A percentile compares a stretch with the other conserved stretches of the same genome.
Conservation (phyloP, 2,888 invertebrate genomes). For the Ormyrus labotus region DNA sequence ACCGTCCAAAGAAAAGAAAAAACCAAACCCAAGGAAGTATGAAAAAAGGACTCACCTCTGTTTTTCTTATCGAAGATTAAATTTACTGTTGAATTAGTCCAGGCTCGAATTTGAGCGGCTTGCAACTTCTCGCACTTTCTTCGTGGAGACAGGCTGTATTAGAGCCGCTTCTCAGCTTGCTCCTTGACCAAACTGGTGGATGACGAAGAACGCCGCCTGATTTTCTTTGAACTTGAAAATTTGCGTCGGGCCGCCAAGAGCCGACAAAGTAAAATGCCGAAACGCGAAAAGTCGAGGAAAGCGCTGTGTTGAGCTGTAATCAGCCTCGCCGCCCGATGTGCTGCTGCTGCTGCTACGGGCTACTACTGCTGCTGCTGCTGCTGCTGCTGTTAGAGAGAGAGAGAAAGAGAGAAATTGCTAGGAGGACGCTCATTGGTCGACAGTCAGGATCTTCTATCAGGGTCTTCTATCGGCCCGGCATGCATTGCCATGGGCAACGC, state of each 20-base stretch:
- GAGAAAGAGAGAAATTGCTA: background rate
- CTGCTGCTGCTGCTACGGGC: background rate
- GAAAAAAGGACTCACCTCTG: constrained; percentile 11
- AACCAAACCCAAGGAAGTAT: too few species aligned
- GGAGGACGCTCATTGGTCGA: constrained; percentile 69
- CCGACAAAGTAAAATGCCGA: constrained; percentile 7
- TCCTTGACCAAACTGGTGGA: too few species aligned
- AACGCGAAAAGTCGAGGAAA: constrained; percentile 39
- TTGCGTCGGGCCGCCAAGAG: constrained; percentile 7
- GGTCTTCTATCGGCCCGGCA: constrained; percentile 75
- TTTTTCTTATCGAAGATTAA: constrained; percentile 16
- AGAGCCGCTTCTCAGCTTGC: too few species aligned
- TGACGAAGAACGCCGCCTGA: background rate
- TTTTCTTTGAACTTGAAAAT: constrained; percentile 29
- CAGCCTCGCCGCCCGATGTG: constrained; percentile 25
- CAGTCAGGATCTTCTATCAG: constrained; percentile 76
- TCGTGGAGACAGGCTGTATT: too few species aligned
- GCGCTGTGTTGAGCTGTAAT: constrained; percentile 23
- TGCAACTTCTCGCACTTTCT: constrained; percentile 20
- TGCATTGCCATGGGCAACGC: constrained; percentile 68
- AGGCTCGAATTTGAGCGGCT: too few species aligned
- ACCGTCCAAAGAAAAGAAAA: too few species aligned
- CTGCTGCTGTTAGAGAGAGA: constrained; percentile 1
- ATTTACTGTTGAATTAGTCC: too few species aligned
- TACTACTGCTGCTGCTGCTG: constrained; percentile 1